phyloP scores from a whole-genome alignment of 2,888 invertebrate genomes.

The Platyscelio sp. region DNA sequence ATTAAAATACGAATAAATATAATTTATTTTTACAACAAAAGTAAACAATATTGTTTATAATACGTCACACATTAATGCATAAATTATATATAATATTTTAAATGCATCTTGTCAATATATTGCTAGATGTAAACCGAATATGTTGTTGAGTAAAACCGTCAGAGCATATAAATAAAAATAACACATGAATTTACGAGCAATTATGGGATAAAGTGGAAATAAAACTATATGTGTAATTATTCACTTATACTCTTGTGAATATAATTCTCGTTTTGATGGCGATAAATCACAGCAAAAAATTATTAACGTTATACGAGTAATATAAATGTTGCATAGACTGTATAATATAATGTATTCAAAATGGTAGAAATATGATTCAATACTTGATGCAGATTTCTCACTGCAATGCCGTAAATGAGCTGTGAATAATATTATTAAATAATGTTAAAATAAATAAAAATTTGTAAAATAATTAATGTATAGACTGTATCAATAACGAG shows the following conservation, averaged over 20 bases:
- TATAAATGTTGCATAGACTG: constrained; percentile 18
- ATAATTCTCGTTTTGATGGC: constrained; percentile 25
- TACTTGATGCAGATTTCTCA: not conserved
- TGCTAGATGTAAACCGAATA: too few relatives aligned
- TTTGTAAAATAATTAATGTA: constrained; percentile 4
- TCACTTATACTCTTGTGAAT: constrained; percentile 5
- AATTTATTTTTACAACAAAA: too few relatives aligned
- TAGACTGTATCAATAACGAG: too few relatives aligned
- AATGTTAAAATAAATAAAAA: not conserved
- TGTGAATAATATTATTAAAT: not conserved
- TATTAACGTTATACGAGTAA: not conserved
- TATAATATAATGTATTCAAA: constrained; percentile 21
- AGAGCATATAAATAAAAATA: constrained; percentile 2
- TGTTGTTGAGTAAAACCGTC: too few relatives aligned
- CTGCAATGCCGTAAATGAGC: not conserved
- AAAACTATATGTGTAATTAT: constrained; percentile 32
- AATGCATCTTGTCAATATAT: too few relatives aligned
- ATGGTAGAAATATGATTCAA: constrained; percentile 30
- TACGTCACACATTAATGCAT: too few relatives aligned
- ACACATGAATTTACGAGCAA: constrained; percentile 30
- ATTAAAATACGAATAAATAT: too few relatives aligned
- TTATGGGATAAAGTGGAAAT: constrained; percentile 31
- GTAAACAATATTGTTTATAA: too few relatives aligned
- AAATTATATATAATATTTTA: too few relatives aligned
- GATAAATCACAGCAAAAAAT: constrained; percentile 31